Base-by-base conservation (phyloP, 2,888 invertebrate species). In the Amitus sp. region DNA sequence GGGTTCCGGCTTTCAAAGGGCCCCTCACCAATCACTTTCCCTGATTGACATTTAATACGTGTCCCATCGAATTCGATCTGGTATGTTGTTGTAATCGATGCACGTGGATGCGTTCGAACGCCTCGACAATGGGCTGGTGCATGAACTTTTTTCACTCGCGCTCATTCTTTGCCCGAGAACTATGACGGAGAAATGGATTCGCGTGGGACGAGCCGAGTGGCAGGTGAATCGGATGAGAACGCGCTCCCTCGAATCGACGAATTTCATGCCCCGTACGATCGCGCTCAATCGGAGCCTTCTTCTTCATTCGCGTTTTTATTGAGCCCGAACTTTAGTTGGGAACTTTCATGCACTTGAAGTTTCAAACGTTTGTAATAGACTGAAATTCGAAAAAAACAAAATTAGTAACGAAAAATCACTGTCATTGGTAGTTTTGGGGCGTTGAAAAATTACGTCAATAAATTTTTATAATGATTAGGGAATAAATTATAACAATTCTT, bases 1-100 rank as follows among this genome's bases (percentile, higher is more conserved):
- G 62, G 62, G n/a, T n/a, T 55, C 45, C 60, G 59, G 43, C 64
- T 50, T 65, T 63, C 52, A 47, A 15, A 46, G 49, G 39, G 47
- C 59, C 62, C 67, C 68, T 74, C 79, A 77, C 73, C 79, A 81
- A 81, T 81, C 80, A 80, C 75, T 79, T 77, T 79, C 77, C 68
- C 78, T 79, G 81, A 80, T 80, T 79, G 80, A 81, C 80, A 77
- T 72, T 79, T 77, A 77, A 80, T 80, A 69, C 65, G 62, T 67
- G 69, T 72, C 70, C 69, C 69, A 53, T 68, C 69, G 71, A 71
- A 74, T 74, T 71, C 68, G 69, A 74, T 70, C 69, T 65, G 66
- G 62, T 67, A 63, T n/a, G n/a, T 73, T 73, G 72, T 74, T 72
- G 70, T 71, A 69, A 72, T 62, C 65, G 66, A 33, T 33, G 63